Evolutionary conservation across 2,888 invertebrate species (phyloP).

Genomic region (Caenorhabditis sulstoni): DNA sequence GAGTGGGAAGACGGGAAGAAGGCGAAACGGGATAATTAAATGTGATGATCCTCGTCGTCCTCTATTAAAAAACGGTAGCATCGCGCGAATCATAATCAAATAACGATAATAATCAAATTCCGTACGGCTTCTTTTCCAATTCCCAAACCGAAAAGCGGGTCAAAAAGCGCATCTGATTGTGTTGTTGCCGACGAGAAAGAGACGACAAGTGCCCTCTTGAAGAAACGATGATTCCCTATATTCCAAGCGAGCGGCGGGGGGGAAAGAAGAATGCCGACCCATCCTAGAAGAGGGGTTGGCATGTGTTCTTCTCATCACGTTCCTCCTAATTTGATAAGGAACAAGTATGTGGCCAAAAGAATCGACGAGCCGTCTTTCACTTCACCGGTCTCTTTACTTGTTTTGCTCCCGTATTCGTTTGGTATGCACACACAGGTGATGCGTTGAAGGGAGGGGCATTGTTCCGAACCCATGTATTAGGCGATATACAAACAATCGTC

Average conservation of each 20-base stretch:
- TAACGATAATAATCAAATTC: conserved; percentile 52
- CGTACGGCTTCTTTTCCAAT: conserved; percentile 26
- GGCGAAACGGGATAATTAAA: conserved; percentile 44
- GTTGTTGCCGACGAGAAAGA: conserved; percentile 26
- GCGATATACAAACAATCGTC: conserved; percentile 58
- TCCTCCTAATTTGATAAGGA: conserved; percentile 33
- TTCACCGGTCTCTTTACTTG: conserved; percentile 18
- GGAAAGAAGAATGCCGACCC: conserved; percentile 15
- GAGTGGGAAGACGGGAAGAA: conserved; percentile 3
- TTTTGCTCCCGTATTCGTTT: conserved; percentile 52
- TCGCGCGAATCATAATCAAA: conserved; percentile 51
- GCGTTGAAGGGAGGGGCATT: conserved; percentile 28
- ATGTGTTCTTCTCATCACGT: background rate
- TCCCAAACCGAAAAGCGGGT: conserved; percentile 51
- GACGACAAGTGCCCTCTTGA: conserved; percentile 49
- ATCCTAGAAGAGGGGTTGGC: conserved; percentile 2
- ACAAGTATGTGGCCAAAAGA: background rate
- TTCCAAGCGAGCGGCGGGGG: background rate
- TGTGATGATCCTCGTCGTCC: conserved; percentile 39
- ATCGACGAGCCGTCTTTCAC: background rate
- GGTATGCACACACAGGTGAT: conserved; percentile 63
- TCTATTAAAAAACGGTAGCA: conserved; percentile 33
- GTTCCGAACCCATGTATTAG: conserved; percentile 60
- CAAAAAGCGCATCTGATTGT: conserved; percentile 51
- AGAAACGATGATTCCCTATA: conserved; percentile 9